phyloP scores from a whole-genome alignment of 2,888 invertebrate genomes.

The Quadriops clusia region DNA sequence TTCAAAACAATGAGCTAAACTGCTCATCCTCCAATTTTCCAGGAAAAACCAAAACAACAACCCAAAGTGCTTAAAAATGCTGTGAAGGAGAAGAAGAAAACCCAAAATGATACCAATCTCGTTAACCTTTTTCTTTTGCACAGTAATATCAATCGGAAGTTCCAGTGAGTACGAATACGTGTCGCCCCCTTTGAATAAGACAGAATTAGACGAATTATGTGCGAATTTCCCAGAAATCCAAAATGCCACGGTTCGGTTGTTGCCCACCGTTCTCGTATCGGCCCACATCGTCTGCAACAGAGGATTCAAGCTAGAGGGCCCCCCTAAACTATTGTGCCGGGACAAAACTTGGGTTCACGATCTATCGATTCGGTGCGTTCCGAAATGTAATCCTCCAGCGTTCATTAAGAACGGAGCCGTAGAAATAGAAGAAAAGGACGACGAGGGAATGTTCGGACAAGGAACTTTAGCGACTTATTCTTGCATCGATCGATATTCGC shows the following conservation, averaged over 20 bases:
- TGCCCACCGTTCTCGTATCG: constrained; percentile 4
- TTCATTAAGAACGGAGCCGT: constrained; percentile 27
- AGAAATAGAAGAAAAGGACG: constrained; percentile 24
- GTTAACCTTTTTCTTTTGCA: constrained; percentile 12
- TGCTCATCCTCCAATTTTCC: no score
- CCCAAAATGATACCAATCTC: constrained; percentile 19
- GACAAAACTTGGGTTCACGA: constrained; percentile 29
- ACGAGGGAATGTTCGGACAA: constrained; percentile 24
- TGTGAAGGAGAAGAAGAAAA: constrained; percentile 9
- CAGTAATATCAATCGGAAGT: constrained; percentile 11
- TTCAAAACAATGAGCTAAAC: constrained; percentile 23
- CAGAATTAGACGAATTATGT: constrained; percentile 1
- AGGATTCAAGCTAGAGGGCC: constrained; percentile 31
- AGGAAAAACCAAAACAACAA: no score
- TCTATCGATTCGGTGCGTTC: constrained; percentile 23
- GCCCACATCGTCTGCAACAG: constrained; percentile 25
- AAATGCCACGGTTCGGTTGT: not conserved
- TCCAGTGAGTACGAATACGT: constrained; percentile 4
- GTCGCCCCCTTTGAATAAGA: constrained; percentile 1
- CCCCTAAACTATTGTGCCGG: constrained; percentile 28
- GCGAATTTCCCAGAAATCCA: not conserved
- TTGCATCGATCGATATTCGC: constrained; percentile 27
- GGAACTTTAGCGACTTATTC: constrained; percentile 30
- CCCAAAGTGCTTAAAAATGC: constrained; percentile 5
- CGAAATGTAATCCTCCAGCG: constrained; percentile 29